Conservation (phyloP, 2,888 invertebrate species). For the Caenorhabditis sp. region DNA sequence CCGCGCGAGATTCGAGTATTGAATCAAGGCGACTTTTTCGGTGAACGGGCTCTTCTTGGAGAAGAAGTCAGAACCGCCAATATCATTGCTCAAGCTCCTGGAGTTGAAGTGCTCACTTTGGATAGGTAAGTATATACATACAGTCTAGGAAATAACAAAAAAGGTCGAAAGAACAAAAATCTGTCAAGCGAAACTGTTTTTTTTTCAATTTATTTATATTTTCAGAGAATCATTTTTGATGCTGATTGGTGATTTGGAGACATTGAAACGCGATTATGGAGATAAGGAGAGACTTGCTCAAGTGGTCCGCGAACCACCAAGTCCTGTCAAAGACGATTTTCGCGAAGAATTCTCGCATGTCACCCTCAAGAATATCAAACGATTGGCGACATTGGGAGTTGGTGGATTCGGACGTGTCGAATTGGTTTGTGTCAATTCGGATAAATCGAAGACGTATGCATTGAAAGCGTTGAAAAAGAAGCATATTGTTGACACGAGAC, state of each 20-base stretch:
- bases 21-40: constrained; percentile 83
- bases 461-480: constrained; percentile 88
- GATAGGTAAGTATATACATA: constrained; percentile 76
- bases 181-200: background rate
- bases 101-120: constrained; percentile 84
- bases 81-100: constrained; percentile 85
- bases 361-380: constrained; percentile 81
- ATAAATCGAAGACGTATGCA: constrained; percentile 78
- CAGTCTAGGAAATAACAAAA: too few relatives aligned
- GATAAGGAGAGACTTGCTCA: constrained; percentile 73
- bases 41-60: constrained; percentile 85
- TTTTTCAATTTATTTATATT: constrained; percentile 31
- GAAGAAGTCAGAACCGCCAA: constrained; percentile 87
- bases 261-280: constrained; percentile 81
- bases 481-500: constrained; percentile 86
- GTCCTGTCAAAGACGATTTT: constrained; percentile 59
- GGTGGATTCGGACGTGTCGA: constrained; percentile 90
- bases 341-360: constrained; percentile 77
- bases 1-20: constrained; percentile 80
- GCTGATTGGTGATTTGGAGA: constrained; percentile 83
- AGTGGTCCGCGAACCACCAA: constrained; percentile 54
- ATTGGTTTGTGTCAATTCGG: constrained; percentile 72
- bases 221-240: constrained; percentile 79
- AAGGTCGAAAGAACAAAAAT: constrained; percentile 71
- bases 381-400: constrained; percentile 86